Evolutionary conservation across 2,888 invertebrate species (phyloP).

Genomic region (Troilus luridus): DNA sequence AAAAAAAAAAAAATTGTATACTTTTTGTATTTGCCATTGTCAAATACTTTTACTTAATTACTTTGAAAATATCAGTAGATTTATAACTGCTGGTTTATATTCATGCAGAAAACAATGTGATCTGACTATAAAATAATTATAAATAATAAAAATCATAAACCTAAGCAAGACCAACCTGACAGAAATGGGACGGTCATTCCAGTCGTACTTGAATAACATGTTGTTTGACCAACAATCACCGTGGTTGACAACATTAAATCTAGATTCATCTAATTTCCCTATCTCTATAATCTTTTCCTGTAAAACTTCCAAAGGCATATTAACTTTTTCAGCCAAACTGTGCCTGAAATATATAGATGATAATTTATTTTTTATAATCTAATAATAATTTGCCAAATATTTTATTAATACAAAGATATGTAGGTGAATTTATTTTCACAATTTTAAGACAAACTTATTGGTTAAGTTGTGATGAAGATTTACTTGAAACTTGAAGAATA

Average conservation of each 20-base stretch:
- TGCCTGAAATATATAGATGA: slow-evolving; percentile 53
- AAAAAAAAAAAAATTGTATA: too few relatives aligned
- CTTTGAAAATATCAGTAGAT: too few relatives aligned
- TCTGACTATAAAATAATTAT: neutral
- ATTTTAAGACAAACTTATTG: too few relatives aligned
- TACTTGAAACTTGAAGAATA: too few relatives aligned
- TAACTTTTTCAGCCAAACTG: slow-evolving; percentile 55
- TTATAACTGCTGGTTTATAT: too few relatives aligned
- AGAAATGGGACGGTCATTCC: neutral
- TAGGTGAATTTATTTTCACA: too few relatives aligned
- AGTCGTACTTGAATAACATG: slow-evolving; percentile 62
- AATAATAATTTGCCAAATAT: too few relatives aligned
- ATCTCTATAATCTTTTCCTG: slow-evolving; percentile 55
- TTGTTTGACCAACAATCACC: slow-evolving; percentile 62
- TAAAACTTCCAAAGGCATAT: slow-evolving; percentile 51
- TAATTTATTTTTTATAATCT: neutral
- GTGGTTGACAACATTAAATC: slow-evolving; percentile 61
- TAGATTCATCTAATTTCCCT: slow-evolving; percentile 59
- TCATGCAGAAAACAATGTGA: too few relatives aligned
- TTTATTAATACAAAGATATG: too few relatives aligned
- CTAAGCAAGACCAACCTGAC: neutral
- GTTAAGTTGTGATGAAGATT: too few relatives aligned
- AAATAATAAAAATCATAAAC: neutral
- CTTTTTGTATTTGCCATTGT: too few relatives aligned
- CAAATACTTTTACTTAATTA: too few relatives aligned